Evolutionary conservation across 2,888 invertebrate species (phyloP), one percentile per base, ranked within the genome.

Genomic region (Plagodis dolabraria): DNA sequence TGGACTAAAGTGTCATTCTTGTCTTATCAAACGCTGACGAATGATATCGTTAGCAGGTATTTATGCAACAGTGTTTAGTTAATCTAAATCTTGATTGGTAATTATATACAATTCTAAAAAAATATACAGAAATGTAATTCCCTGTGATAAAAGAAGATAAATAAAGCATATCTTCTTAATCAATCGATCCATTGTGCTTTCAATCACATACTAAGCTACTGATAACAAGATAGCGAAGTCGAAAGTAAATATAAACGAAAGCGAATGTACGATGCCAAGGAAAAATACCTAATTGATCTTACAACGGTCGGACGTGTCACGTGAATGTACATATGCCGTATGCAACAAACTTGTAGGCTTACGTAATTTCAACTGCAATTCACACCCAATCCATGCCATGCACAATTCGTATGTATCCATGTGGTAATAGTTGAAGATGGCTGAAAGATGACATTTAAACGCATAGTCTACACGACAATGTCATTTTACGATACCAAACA

Each of bases 201-300:
- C 66, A 68, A 66, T 65, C 68, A 52, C 49, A 64, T 67, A 52
- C 49, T 63, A 59, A 59, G 68, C 70, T 70, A 66, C 60, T 64
- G 73, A 74, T 76, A 74, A 70, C 63, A 67, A 64, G 67, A 69
- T 64, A 65, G 57, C 64, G 70, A 71, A 75, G 76, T 56, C 33
- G 72, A 76, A 74, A 76, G 74, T 48, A 45, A 59, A 59, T 60
- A 71, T 57, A 75, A 74, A 68, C 63, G 76, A 80, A 81, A 80
- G 81, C 77, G 71, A 80, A 73, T 70, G 72, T 72, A 72, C 67
- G 71, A 69, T 67, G 71, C 70, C 72, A 75, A 69, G 70, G 54
- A 75, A 76, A 74, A 74, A 68, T 68, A 70, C 58, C 69, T 72
- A 70, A 77, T 75, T 72, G 70, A 73, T 77, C 70, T 75, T 64